Evolutionary conservation across 2,113 vertebrate species (phyloP).

Genomic region (Pimephales promelas): DNA sequence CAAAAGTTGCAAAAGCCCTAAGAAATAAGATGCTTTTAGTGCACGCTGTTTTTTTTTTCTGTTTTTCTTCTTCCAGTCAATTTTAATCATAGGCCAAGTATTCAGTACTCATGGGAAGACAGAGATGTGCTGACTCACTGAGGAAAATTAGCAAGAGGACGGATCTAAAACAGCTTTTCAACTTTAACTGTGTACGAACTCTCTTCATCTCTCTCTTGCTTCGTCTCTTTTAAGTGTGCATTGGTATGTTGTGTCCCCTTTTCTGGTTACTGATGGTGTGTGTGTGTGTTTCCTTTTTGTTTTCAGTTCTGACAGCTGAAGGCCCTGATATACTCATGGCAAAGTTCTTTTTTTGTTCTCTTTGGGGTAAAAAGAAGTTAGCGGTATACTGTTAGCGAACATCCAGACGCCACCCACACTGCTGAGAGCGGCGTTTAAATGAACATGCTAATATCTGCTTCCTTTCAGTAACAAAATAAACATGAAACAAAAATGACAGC

Average conservation of each 20-base stretch:
- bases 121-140: constrained; percentile 48
- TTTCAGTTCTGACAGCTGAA: constrained; percentile 47
- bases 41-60: neutral
- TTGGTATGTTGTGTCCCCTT: neutral
- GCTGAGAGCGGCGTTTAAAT: too few species aligned
- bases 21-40: neutral
- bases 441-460: too few species aligned
- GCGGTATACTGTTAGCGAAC: too few species aligned
- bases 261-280: neutral
- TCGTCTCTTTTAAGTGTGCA: constrained; percentile 10
- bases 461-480: too few species aligned
- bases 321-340: too few species aligned
- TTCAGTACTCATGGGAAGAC: constrained; percentile 39
- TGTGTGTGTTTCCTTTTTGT: neutral
- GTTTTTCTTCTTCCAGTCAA: neutral
- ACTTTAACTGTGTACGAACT: constrained; percentile 46
- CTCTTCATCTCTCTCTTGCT: neutral
- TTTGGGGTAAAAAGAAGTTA: too few species aligned
- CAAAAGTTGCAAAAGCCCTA: neutral
- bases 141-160: constrained; percentile 50
- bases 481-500: too few species aligned
- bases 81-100: constrained; percentile 46
- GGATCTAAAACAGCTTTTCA: constrained; percentile 24
- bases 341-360: too few species aligned
- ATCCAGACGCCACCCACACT: too few species aligned